Conservation (phyloP, 2,113 vertebrate species). For the Podarcis raffonei region DNA sequence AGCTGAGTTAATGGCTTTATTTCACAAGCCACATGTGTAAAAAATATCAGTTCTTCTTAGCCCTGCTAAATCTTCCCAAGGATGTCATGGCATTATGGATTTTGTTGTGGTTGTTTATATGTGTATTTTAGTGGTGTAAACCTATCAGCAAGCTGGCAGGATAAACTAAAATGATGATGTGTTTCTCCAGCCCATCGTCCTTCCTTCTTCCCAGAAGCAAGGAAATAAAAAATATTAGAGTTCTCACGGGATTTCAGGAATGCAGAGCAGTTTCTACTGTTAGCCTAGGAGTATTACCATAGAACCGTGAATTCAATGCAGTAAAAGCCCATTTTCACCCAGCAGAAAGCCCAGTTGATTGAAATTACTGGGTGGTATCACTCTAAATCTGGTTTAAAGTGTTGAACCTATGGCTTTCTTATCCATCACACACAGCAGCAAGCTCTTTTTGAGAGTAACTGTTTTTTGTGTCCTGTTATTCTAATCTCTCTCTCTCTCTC, state of each 20-base stretch:
- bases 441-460: neutral
- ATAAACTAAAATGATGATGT: neutral
- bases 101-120: neutral
- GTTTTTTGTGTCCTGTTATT: neutral
- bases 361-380: accelerated
- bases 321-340: neutral
- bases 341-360: neutral
- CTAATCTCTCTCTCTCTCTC: too few species aligned
- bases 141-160: neutral
- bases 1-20: neutral
- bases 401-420: neutral
- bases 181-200: neutral
- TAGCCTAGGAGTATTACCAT: neutral
- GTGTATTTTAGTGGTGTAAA: conserved; percentile 5
- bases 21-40: neutral
- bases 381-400: accelerated
- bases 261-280: neutral
- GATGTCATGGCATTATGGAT: neutral
- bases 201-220: neutral
- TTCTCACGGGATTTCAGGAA: neutral
- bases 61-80: neutral
- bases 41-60: neutral
- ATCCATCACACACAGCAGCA: neutral
- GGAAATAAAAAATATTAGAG: neutral
- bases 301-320: neutral